phyloP scores from a whole-genome alignment of 2,797 vertebrate species.

The Crypturellus tataupa region DNA sequence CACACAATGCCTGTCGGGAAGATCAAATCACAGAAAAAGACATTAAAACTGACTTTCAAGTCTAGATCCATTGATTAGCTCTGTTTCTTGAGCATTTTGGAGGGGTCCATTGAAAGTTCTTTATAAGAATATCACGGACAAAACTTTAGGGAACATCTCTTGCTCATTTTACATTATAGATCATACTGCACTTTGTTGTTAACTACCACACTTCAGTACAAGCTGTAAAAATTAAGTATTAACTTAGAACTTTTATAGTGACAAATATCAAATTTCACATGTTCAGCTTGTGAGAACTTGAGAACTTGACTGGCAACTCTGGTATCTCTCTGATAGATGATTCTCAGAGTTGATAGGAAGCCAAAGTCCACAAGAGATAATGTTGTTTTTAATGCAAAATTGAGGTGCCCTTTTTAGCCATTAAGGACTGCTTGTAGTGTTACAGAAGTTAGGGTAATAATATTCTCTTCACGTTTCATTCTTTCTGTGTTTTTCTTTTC shows the following conservation, averaged over 20 bases:
- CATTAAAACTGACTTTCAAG: not conserved
- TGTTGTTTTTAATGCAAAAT: not conserved
- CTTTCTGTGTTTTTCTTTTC: not conserved
- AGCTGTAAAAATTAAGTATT: slow-evolving; percentile 27
- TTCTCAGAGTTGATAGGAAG: not conserved
- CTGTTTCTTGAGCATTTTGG: not conserved
- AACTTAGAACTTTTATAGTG: not conserved
- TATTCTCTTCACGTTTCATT: not conserved
- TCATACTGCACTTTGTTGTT: not conserved
- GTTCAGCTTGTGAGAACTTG: slow-evolving; percentile 33
- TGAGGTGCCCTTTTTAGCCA: not conserved
- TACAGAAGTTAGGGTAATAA: not conserved
- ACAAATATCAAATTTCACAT: slow-evolving; percentile 12
- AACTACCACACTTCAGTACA: not conserved
- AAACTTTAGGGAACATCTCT: not conserved
- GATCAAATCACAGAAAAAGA: not conserved
- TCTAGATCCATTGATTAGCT: not conserved
- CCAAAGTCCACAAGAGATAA: not conserved
- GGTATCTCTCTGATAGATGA: slow-evolving; percentile 18
- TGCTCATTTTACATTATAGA: not conserved
- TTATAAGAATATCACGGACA: not conserved
- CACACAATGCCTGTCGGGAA: not conserved
- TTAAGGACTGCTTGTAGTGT: not conserved
- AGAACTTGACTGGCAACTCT: slow-evolving; percentile 10
- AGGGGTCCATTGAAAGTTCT: not conserved